Conservation (phyloP, 2,113 vertebrate genomes). For the human (Homo sapiens) region GRCh38 chr6:38684501-38685000, state of each 20-base stretch:
- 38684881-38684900: neutral
- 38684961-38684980: neutral
- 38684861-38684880: neutral
- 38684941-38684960: conserved; percentile 14
- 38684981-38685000: neutral
- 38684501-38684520: conserved; percentile 93
- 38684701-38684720: neutral
- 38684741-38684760: conserved; percentile 43
- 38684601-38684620: neutral
- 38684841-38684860: neutral
- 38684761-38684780: neutral
- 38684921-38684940: neutral
- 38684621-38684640: neutral
- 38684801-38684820: neutral
- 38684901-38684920: neutral
- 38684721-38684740: neutral
- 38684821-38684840: neutral
- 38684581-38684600: neutral
- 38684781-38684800: neutral
- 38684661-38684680: neutral
- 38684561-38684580: neutral
- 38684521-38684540: conserved; percentile 12
- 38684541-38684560: conserved; percentile 17
- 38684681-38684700: conserved; percentile 33
- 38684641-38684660: neutral